phyloP scores from a whole-genome alignment of 1,140 invertebrate genomes.

The Magallana gigas region DNA sequence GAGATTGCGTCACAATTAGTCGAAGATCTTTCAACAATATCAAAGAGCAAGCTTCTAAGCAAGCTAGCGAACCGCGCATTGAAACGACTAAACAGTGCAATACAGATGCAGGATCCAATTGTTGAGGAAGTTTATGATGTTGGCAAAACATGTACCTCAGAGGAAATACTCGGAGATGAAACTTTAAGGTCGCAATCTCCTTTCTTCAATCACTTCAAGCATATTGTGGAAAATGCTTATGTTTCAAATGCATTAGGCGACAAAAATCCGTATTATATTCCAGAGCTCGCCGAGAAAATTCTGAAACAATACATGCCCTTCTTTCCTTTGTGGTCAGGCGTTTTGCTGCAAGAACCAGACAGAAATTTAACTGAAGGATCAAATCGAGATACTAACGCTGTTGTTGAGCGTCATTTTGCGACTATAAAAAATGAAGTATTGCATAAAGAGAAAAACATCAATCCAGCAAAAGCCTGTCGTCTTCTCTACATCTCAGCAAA shows the following conservation, averaged over 20 bases:
- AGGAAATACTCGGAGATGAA: too few relatives aligned
- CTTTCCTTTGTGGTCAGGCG: conserved; percentile 25
- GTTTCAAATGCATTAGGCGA: background rate
- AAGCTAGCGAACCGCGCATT: background rate
- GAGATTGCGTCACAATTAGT: background rate
- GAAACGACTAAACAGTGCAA: background rate
- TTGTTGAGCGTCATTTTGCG: background rate
- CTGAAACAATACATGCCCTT: background rate
- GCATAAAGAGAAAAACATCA: conserved; percentile 13
- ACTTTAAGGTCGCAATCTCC: too few relatives aligned
- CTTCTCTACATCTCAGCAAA: conserved; percentile 20
- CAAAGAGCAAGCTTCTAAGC: background rate
- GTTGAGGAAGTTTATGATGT: too few relatives aligned
- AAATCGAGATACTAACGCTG: background rate
- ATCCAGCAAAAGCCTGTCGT: conserved; percentile 23
- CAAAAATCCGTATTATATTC: background rate
- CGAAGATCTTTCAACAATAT: background rate
- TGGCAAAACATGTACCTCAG: too few relatives aligned
- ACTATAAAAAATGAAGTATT: conserved; percentile 22
- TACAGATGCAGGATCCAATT: too few relatives aligned
- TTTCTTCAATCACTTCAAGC: too few relatives aligned
- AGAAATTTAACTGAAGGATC: background rate
- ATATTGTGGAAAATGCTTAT: background rate
- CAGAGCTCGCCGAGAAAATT: background rate
- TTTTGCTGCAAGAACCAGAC: background rate